Base-by-base conservation (phyloP, 2,113 vertebrate species). In the Lichenostomus cassidix region DNA sequence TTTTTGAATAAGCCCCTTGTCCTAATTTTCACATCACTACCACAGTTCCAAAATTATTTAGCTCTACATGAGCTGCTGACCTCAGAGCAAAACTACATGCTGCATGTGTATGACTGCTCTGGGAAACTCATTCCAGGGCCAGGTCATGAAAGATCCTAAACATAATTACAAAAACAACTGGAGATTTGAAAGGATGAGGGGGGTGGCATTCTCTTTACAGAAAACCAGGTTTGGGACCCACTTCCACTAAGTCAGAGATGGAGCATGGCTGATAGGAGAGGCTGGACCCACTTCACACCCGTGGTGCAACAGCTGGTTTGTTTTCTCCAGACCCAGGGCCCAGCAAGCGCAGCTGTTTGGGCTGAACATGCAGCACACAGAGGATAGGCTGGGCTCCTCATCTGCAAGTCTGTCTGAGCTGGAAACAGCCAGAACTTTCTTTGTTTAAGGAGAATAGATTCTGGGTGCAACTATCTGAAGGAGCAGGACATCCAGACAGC, bases 81-180 rank as follows among this genome's bases (percentile, higher is more conserved):
- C 50, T 64, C 9, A 0, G 1, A 31, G 27, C 35, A 47, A 37
- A 70, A 31, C 9, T 5, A 1, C 25, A 21, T 1, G 0, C 28
- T 29, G 6, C 2, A 4, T 13, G 35, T 24, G 22, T 69, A 31
- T 2, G 22, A 5, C 47, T 23, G 42, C 3, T 67, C 14, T 44
- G 55, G 29, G 37, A 91, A 85, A 47, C 29, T 41, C 56, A 24
- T 16, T 44, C 21, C 68, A 37, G 10, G 5, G 21, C 39, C 59
- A 31, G 9, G 27, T 39, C 83, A 55, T 41, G n/a, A 16, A 59
- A 50, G 28, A 44, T 35, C 42, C n/a, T 62, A 22, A 39, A 42
- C 0, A 2, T 13, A 35, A n/a, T 22, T 9, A 58, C 27, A 20
- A 13, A 13, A 41, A 50, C 41, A n/a, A 49, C 15, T 27, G 33